A percentile compares a stretch with the other conserved stretches of the same genome.
Evolutionary conservation across 1,140 invertebrate genomes (phyloP).

Genomic region (Danaus melanippus): DNA sequence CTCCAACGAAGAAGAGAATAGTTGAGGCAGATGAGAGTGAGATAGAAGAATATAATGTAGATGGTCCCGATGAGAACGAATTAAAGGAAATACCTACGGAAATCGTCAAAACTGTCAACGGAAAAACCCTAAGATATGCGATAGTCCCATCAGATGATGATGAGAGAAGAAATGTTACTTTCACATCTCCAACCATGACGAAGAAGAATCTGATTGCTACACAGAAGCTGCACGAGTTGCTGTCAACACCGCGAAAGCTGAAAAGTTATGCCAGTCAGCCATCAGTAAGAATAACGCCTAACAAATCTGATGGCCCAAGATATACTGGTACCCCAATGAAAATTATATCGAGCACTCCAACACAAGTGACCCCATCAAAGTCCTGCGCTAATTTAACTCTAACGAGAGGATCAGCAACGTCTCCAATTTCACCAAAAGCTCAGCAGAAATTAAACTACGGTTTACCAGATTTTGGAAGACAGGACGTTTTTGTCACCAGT

Average conservation of each 20-base stretch:
- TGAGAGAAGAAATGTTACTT: slow-evolving; percentile 58
- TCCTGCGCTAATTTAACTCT: slow-evolving; percentile 61
- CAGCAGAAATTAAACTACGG: slow-evolving; percentile 74
- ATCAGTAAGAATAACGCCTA: slow-evolving; percentile 59
- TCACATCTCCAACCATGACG: slow-evolving; percentile 60
- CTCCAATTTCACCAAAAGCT: slow-evolving; percentile 66
- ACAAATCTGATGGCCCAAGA: slow-evolving; percentile 49
- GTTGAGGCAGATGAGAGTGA: slow-evolving; percentile 70
- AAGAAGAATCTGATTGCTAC: slow-evolving; percentile 78
- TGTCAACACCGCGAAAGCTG: slow-evolving; percentile 79
- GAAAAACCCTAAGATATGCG: slow-evolving; percentile 74
- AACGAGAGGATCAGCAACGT: slow-evolving; percentile 34
- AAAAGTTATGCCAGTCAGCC: slow-evolving; percentile 70
- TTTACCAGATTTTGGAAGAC: slow-evolving; percentile 44
- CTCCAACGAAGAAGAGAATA: slow-evolving; percentile 72
- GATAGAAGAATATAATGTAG: slow-evolving; percentile 73
- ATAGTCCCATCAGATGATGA: slow-evolving; percentile 74
- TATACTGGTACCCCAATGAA: slow-evolving; percentile 59
- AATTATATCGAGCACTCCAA: slow-evolving; percentile 59
- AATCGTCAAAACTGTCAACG: slow-evolving; percentile 75
- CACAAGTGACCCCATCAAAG: slow-evolving; percentile 59
- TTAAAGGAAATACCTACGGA: slow-evolving; percentile 72
- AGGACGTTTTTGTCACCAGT: slow-evolving; percentile 59
- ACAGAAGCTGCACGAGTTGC: slow-evolving; percentile 80
- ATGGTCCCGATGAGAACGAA: slow-evolving; percentile 73